Percentiles rank a stretch among this genome's conserved stretches.
phyloP scores from a whole-genome alignment of 2,113 vertebrate species.

The Lontra canadensis region DNA sequence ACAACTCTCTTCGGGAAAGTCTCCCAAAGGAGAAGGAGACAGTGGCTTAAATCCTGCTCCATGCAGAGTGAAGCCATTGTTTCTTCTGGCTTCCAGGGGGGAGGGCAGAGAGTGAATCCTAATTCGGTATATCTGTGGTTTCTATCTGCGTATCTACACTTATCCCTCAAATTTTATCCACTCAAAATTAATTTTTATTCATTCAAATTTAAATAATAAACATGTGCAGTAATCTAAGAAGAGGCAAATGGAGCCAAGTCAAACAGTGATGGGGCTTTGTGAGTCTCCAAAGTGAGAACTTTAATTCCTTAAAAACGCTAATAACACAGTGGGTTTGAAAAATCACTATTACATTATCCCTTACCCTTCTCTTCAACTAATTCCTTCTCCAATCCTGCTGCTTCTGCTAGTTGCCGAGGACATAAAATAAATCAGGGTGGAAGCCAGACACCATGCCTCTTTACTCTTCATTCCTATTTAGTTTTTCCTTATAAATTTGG shows the following conservation, averaged over 20 bases:
- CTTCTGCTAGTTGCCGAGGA: not conserved
- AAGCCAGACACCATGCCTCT: not conserved
- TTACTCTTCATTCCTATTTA: not conserved
- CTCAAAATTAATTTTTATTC: slow-evolving; percentile 52
- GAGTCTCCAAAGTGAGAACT: slow-evolving; percentile 14
- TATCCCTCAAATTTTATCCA: slow-evolving; percentile 31
- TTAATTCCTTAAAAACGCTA: not conserved
- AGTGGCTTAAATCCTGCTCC: not conserved
- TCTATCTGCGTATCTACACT: not conserved
- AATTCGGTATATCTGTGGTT: not conserved
- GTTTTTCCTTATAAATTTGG: not conserved
- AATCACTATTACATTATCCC: not conserved
- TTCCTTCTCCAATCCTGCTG: not conserved
- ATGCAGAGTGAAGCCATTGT: not conserved
- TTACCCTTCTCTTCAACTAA: not conserved
- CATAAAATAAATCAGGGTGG: not conserved
- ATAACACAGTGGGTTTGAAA: not conserved
- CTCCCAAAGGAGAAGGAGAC: not conserved
- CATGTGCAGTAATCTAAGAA: slow-evolving; percentile 36
- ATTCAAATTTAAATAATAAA: slow-evolving; percentile 53
- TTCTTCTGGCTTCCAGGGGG: not conserved
- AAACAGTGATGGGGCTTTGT: slow-evolving; percentile 18
- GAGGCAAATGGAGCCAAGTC: not conserved
- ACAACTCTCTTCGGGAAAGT: not conserved
- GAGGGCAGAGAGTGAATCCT: not conserved